Evolutionary conservation across 53 echinoderm and acorn worm species (phyloP), one percentile per base, ranked within the genome.

Genomic region (Luidia sarsii): DNA sequence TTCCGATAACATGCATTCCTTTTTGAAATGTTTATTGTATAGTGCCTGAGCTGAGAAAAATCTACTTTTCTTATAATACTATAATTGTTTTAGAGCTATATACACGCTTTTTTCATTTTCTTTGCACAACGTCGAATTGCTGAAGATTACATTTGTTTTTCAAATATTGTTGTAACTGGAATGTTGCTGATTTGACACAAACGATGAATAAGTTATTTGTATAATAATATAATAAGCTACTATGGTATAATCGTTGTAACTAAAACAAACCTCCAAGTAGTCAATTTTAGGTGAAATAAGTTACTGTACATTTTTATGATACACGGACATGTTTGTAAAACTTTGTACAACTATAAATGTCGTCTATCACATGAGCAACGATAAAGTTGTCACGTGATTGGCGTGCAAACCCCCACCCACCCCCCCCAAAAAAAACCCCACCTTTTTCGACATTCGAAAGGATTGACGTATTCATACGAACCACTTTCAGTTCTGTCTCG

Each of bases 81-180:
- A 63, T 28, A 22, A n/a, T 63, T 51, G 51, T 63, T 28, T 63
- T 63, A 34, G 25, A 53, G 77, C 77, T 43, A 59, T 75, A 28
- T 55, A 75, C 75, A 77, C 27, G 77, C 77, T 32, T 14, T 10
- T 51, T 35, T 77, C 33, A 52, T 77, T 75, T 77, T 77, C 60
- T 75, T 77, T 77, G 77, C 77, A 77, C 77, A 56, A 55, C 59
- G 77, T 31, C 59, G 32, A 60, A 72, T 72, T 72, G 72, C 72
- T 55, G 32, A 72, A 37, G 39, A 33, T 28, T 59, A 77, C 46
- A 57, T 61, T 57, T 16, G 25, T 14, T 27, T 33, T n/a, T n/a
- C n/a, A 48, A 23, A 70, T 27, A 60, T 45, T 67, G 11, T 41
- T 41, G 25, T 77, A 46, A 61, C 14, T 77, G 77, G 77, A 77